A percentile compares a stretch with the other conserved stretches of the same genome.
phyloP scores from a whole-genome alignment of 2,113 vertebrate species.

The Microtus oregoni region DNA sequence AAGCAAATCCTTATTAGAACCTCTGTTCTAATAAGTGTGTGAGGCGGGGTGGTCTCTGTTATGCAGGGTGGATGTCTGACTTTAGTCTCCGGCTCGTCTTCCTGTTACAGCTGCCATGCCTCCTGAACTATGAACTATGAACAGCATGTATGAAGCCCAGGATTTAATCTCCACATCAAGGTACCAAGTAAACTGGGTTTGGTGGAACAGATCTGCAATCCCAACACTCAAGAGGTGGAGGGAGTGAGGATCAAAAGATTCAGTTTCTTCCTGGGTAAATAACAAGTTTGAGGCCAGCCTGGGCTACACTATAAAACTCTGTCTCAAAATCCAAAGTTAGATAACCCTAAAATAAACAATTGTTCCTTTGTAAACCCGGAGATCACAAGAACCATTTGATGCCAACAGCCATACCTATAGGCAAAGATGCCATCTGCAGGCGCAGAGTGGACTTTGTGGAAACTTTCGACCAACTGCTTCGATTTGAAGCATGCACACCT shows the following conservation, averaged over 20 bases:
- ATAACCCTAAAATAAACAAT: neutral
- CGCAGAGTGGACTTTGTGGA: neutral
- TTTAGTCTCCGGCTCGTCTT: neutral
- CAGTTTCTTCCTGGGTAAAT: neutral
- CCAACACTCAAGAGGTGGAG: no score
- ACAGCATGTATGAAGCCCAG: neutral
- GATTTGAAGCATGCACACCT: neutral
- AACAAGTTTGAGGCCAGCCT: neutral
- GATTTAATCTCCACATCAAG: no score
- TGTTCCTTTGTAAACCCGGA: neutral
- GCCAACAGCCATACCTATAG: neutral
- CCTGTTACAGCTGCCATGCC: neutral
- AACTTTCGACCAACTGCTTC: neutral
- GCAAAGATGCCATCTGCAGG: neutral
- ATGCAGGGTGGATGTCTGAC: neutral
- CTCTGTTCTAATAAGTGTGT: neutral
- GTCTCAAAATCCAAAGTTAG: neutral
- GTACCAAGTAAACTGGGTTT: neutral
- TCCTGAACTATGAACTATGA: neutral
- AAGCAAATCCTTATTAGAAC: neutral
- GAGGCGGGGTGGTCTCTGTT: neutral
- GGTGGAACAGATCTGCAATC: neutral
- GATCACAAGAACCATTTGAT: neutral
- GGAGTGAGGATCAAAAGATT: neutral
- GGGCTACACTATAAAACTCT: neutral